Percentiles rank a stretch among this genome's conserved stretches.
Conservation (phyloP, 2,797 vertebrate genomes). For the Eulemur albifrons region DNA sequence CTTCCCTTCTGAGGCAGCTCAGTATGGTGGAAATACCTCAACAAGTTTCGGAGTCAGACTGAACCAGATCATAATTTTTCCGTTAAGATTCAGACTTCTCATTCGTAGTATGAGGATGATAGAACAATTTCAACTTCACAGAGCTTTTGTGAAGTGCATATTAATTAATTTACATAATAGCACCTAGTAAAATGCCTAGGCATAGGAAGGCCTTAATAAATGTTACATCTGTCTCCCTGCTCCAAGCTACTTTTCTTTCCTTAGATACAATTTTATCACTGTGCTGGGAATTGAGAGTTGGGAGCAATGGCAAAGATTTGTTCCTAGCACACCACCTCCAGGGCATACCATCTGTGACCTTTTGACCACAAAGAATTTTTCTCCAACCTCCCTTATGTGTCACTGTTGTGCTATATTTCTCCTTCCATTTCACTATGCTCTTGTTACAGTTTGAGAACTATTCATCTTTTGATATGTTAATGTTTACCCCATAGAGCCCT, state of each 20-base stretch:
- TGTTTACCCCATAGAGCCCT: neutral
- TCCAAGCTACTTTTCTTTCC: neutral
- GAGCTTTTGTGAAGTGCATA: neutral
- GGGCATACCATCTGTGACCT: neutral
- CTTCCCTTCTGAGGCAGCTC: neutral
- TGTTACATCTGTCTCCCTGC: neutral
- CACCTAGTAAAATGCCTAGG: neutral
- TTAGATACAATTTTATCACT: neutral
- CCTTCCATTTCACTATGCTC: neutral
- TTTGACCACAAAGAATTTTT: neutral
- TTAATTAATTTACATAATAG: neutral
- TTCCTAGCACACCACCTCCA: neutral
- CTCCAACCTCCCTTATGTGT: neutral
- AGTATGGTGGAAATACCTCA: neutral
- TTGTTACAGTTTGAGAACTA: neutral
- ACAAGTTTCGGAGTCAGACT: neutral
- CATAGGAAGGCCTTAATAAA: neutral
- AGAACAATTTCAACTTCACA: neutral
- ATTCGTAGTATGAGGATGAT: neutral
- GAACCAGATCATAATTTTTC: neutral
- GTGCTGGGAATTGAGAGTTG: too few relatives aligned
- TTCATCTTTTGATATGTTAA: neutral
- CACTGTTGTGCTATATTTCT: neutral
- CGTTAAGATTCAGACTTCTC: neutral
- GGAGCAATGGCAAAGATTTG: neutral